Percentiles rank a stretch among this genome's conserved stretches.
Evolutionary conservation across 2,888 invertebrate species (phyloP).

Genomic region (Tribolium freemani): DNA sequence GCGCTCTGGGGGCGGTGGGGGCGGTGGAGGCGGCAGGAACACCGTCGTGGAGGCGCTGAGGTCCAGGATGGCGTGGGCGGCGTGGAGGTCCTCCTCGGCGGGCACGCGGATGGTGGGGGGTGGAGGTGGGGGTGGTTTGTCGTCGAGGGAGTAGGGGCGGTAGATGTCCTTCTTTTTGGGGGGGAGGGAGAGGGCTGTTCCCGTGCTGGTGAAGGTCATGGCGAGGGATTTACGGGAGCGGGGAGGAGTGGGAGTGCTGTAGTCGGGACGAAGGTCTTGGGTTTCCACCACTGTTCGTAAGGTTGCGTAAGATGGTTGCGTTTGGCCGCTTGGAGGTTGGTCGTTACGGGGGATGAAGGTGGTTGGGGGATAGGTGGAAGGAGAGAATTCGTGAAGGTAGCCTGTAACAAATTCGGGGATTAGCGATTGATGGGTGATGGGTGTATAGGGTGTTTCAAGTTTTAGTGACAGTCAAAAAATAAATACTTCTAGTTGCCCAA

Average conservation of each 20-base stretch:
- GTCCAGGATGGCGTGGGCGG: conserved; percentile 91
- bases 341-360: conserved; percentile 80
- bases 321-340: conserved; percentile 65
- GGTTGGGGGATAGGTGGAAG: conserved; percentile 83
- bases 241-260: conserved; percentile 63
- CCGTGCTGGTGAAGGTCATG: conserved; percentile 89
- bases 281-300: conserved; percentile 71
- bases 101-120: conserved; percentile 73
- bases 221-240: conserved; percentile 78
- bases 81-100: conserved; percentile 87
- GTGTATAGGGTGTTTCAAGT: too few relatives aligned
- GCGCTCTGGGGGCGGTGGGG: conserved; percentile 34
- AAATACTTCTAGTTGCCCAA: too few relatives aligned
- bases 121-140: conserved; percentile 70
- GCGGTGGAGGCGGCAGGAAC: conserved; percentile 73
- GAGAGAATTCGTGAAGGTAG: conserved; percentile 83
- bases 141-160: conserved; percentile 86
- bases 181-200: conserved; percentile 85
- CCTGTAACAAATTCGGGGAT: conserved; percentile 70
- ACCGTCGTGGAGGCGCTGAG: conserved; percentile 88
- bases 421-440: too few relatives aligned
- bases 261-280: conserved; percentile 62
- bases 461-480: too few relatives aligned
- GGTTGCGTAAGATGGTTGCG: conserved; percentile 71
- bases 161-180: conserved; percentile 94